Evolutionary conservation across 1,140 invertebrate genomes (phyloP), one percentile per base, ranked within the genome.

Genomic region (Trachymyrmex septentrionalis): DNA sequence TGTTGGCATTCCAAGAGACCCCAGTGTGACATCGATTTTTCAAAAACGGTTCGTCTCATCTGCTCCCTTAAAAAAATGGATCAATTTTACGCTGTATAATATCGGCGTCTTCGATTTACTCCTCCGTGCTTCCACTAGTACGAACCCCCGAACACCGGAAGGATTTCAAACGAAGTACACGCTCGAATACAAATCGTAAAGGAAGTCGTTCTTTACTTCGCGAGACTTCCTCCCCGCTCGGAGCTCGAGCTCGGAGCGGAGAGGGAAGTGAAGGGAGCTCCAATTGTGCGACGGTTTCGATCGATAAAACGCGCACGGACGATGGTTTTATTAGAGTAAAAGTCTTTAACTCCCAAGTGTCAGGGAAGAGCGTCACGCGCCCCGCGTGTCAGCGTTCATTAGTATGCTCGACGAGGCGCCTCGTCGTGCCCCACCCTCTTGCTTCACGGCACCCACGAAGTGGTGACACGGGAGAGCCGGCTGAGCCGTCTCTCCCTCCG

Each of bases 401-500:
- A 90, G 88, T 89, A 87, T 89, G 80, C 88, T 72, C 63, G 30
- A 1, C 34, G n/a, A 73, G 85, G 16, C 44, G 55, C 61, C 7
- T 19, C 27, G 50, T n/a, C 19, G 30, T 44, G 44, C 24, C 24
- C 30, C 61, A 48, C 55, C 53, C n/a, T n/a, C n/a, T 77, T 64
- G 55, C 30, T 44, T 77, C 48, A 27, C 53, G 80, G 61, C 57
- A 72, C 3, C 12, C 38, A 3, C 6, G 34, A 14, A 85, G n/a
- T n/a, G n/a, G n/a, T n/a, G 30, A 57, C 14, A 57, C 19, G n/a
- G 44, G 55, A 76, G 27, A n/a, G 55, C 21, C 48, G 30, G 34
- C 59, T 19, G 30, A 77, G 27, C 48, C 7, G 30, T 53, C 50
- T 24, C 50, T 24, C 50, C 30, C 14, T 16, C 10, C 27, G 9